Conservation (phyloP, 2,113 vertebrate species). For the Mohoua ochrocephala region DNA sequence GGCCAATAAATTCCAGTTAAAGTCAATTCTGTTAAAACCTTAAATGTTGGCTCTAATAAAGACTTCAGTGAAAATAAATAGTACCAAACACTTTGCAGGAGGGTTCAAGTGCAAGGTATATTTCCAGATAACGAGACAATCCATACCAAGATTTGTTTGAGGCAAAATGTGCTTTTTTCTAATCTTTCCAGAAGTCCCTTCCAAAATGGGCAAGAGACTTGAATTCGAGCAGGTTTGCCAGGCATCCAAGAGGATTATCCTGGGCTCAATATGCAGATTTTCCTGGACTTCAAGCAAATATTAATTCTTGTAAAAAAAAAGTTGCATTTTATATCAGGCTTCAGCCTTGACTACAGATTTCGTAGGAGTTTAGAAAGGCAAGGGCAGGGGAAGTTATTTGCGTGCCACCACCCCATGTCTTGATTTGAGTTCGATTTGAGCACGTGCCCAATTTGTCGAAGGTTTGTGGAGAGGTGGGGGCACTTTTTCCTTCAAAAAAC, state of each 20-base stretch:
- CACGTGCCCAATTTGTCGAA: not conserved
- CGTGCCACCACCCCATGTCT: not conserved
- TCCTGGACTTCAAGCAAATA: not conserved
- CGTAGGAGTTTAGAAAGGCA: not conserved
- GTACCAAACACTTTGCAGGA: not conserved
- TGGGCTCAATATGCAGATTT: not conserved
- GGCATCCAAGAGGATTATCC: not conserved
- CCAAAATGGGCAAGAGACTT: not conserved
- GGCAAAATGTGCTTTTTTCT: not conserved
- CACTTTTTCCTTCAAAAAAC: not conserved
- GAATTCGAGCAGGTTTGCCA: not conserved
- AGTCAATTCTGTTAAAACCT: not conserved
- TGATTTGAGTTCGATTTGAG: not conserved
- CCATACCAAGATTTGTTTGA: not conserved
- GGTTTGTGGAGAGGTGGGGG: not conserved
- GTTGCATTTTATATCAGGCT: not conserved
- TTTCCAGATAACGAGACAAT: not conserved
- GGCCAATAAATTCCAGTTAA: conserved; percentile 27
- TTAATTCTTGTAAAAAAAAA: not conserved
- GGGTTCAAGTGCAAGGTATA: not conserved
- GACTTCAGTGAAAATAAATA: not conserved
- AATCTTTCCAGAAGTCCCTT: not conserved
- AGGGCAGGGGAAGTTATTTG: not conserved
- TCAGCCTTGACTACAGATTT: not conserved
- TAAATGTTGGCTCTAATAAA: not conserved